Evolutionary conservation across 2,797 vertebrate genomes (phyloP).

Genomic region (Mallotus villosus): DNA sequence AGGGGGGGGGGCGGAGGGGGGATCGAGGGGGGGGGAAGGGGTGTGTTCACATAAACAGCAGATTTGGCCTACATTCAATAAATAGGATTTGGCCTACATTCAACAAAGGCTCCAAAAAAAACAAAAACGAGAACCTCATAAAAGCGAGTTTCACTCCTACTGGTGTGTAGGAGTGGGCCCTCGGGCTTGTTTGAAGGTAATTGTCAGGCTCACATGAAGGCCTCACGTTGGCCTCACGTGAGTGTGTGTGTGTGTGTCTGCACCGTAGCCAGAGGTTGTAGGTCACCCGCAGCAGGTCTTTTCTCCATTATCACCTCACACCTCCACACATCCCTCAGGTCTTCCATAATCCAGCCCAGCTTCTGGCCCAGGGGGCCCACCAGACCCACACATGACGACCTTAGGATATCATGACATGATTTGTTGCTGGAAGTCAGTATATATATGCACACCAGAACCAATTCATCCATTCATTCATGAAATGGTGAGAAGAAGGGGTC

Average conservation of each 20-base stretch:
- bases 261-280: neutral
- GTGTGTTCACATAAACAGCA: conserved; percentile 19
- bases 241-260: neutral
- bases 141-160: conserved; percentile 30
- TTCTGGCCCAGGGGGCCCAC: neutral
- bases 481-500: too few relatives aligned
- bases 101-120: conserved; percentile 31
- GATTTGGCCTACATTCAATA: conserved; percentile 14
- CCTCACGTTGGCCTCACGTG: neutral
- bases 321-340: neutral
- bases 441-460: neutral
- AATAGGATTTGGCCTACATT: conserved; percentile 21
- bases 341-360: neutral
- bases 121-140: conserved; percentile 21
- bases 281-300: conserved; percentile 9
- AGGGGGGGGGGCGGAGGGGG: neutral
- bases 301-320: conserved; percentile 22
- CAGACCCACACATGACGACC: neutral
- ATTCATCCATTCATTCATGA: too few relatives aligned
- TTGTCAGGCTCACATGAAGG: neutral
- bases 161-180: neutral
- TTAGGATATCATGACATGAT: neutral
- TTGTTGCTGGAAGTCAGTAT: neutral
- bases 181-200: too few relatives aligned
- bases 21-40: neutral